phyloP scores from a whole-genome alignment of 2,113 vertebrate species.

The Melanocharis versteri region DNA sequence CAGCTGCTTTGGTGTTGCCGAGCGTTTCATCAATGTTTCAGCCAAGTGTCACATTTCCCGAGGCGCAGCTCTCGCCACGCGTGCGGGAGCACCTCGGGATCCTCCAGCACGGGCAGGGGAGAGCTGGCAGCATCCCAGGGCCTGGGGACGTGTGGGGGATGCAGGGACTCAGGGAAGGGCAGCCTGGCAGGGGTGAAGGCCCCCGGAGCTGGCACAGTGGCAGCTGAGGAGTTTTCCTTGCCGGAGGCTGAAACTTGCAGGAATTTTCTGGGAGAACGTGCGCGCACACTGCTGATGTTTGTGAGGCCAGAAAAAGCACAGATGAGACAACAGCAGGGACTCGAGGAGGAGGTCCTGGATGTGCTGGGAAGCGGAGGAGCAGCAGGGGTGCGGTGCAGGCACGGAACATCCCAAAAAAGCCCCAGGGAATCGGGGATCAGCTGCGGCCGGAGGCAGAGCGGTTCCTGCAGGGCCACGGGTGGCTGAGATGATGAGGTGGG shows the following conservation, averaged over 20 bases:
- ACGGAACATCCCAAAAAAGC: neutral
- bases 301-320: neutral
- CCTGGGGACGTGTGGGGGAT: neutral
- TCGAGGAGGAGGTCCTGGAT: neutral
- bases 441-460: neutral
- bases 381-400: neutral
- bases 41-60: neutral
- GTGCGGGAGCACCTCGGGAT: neutral
- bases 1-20: neutral
- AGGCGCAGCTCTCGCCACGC: neutral
- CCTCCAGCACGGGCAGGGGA: neutral
- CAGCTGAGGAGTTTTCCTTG: neutral
- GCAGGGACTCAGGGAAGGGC: neutral
- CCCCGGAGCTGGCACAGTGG: neutral
- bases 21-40: constrained; percentile 13
- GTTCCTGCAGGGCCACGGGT: neutral
- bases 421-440: neutral
- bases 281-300: neutral
- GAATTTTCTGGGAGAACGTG: neutral
- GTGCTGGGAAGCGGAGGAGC: neutral
- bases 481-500: constrained; percentile 32
- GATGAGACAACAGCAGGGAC: neutral
- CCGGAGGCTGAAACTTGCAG: neutral
- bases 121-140: neutral
- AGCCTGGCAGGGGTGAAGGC: neutral